Conservation (phyloP, 2,797 vertebrate genomes). For the Clamator glandarius region DNA sequence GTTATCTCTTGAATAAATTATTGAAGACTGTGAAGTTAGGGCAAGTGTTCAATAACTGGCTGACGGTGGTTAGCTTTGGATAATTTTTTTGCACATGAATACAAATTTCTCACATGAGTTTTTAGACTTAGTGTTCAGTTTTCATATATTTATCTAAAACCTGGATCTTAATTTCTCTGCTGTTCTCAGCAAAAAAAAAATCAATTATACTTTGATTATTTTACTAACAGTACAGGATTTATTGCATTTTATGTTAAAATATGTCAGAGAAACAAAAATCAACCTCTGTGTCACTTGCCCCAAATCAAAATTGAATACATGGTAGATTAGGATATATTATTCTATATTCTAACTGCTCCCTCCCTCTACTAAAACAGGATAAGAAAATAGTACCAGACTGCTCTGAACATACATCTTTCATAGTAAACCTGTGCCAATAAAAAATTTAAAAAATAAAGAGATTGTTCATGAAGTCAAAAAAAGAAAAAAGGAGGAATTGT, state of each 20-base stretch:
- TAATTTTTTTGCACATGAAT: not conserved
- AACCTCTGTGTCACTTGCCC: not conserved
- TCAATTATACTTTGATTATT: not conserved
- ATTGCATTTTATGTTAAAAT: not conserved
- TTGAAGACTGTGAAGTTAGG: not conserved
- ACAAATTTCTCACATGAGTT: not conserved
- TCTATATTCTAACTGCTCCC: too few relatives aligned
- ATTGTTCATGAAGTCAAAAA: too few relatives aligned
- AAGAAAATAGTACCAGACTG: too few relatives aligned
- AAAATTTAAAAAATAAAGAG: too few relatives aligned
- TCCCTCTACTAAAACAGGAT: too few relatives aligned
- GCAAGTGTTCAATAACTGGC: not conserved
- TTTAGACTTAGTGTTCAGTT: not conserved
- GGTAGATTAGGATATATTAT: too few relatives aligned
- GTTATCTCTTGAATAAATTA: not conserved
- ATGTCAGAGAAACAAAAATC: not conserved
- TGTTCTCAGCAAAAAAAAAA: not conserved
- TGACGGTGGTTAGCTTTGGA: not conserved
- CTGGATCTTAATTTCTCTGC: not conserved
- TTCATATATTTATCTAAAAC: not conserved
- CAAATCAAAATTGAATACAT: too few relatives aligned
- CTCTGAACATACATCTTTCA: too few relatives aligned
- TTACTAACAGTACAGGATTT: not conserved
- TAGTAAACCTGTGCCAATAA: too few relatives aligned
- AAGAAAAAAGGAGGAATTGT: too few relatives aligned